Base-by-base conservation (phyloP, 2,888 invertebrate genomes). In the Apotomis betuletana region DNA sequence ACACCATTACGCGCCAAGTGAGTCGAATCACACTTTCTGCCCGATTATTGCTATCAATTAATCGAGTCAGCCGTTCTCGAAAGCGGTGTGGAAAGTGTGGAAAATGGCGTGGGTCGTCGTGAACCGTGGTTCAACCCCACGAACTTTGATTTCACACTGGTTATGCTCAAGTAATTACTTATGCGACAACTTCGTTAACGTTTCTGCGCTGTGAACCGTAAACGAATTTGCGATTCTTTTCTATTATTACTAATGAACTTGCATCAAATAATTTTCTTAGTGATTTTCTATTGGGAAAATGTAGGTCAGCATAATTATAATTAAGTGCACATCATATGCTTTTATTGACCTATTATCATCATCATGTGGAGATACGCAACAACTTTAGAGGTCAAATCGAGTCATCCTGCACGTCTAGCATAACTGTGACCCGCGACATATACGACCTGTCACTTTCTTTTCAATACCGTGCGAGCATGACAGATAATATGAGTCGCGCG, bases 31-130 rank as follows among this genome's bases (percentile, higher is more conserved):
- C 74, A 75, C 76, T 75, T 75, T 76, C 74, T 74, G 46, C 68
- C 46, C 59, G 71, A 62, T 67, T 70, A 75, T 76, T 70, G 61
- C 49, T 58, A 70, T 74, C 69, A 70, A 70, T 64, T 67, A 68
- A 63, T 70, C 52, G 75, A 72, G 67, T 70, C 74, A 74, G 60
- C 74, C 59, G 49, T 58, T 49, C 57, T 74, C 69, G 73, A 75
- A 74, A 74, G 75, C 72, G 59, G 8, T 49, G 70, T 73, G 70
- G 77, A 77, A 77, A 77, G 77, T 77, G 76, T 77, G 72, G 77
- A 63, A 74, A 70, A 70, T 72, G 10, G 8, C 63, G 58, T 57
- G 51, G 61, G 57, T 67, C 62, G 61, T 4, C 51, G 68, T 58
- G 38, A 68, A 52, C 72, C 72, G 67, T 62, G 60, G 36, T 55